Percentiles rank a stretch among this genome's conserved stretches.
Evolutionary conservation across 2,797 vertebrate genomes (phyloP).

Genomic region (Anabas testudineus): DNA sequence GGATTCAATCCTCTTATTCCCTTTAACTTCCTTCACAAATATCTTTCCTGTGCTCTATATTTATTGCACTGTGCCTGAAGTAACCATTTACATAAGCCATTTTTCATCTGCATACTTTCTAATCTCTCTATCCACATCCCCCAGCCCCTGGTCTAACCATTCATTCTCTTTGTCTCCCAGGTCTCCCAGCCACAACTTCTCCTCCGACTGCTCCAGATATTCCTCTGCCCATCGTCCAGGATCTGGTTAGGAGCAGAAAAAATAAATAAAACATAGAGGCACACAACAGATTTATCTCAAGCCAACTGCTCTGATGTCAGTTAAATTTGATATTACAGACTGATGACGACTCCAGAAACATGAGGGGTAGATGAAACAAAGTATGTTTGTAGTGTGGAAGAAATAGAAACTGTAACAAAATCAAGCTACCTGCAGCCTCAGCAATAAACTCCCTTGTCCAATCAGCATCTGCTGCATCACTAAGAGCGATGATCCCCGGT

Average conservation of each 20-base stretch:
- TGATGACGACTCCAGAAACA: conserved; percentile 32
- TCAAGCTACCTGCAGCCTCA: conserved; percentile 91
- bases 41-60: neutral
- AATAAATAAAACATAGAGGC: neutral
- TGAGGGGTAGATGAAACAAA: conserved; percentile 16
- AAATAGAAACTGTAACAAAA: conserved; percentile 13
- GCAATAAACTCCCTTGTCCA: conserved; percentile 98
- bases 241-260: conserved; percentile 77
- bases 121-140: neutral
- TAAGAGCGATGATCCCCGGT: conserved; percentile 83
- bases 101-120: conserved; percentile 30
- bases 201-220: conserved; percentile 97
- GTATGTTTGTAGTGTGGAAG: conserved; percentile 6
- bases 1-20: conserved; percentile 7
- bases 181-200: conserved; percentile 97
- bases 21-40: conserved; percentile 3
- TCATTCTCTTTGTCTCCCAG: conserved; percentile 89
- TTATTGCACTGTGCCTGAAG: conserved; percentile 7
- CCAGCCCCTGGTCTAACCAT: conserved; percentile 85
- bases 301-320: conserved; percentile 16
- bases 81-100: conserved; percentile 3
- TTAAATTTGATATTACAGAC: conserved; percentile 15
- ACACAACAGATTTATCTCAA: conserved; percentile 7
- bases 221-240: conserved; percentile 98
- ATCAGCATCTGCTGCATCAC: conserved; percentile 91